A percentile compares a stretch with the other conserved stretches of the same genome.
These are phyloP conservation scores for Apolygus lucorum DNA, from an alignment of 1,140 invertebrate genomes.

Conservation along the genomic window DNA sequence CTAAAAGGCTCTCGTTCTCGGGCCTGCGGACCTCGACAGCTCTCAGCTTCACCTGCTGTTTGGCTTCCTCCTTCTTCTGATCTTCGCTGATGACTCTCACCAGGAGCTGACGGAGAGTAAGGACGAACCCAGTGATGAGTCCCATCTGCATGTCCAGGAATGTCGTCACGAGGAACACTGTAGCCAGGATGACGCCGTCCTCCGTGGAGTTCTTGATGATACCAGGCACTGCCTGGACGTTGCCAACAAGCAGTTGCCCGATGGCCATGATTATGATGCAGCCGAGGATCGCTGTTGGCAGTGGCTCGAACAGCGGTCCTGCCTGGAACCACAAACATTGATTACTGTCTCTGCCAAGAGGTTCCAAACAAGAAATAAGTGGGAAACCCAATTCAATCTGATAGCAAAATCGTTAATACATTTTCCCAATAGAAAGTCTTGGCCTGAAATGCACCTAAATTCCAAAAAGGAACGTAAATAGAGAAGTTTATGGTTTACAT, in stretches of 20 bases:
- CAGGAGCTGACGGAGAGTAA: slow-evolving; percentile 9
- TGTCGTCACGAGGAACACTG: slow-evolving; percentile 7
- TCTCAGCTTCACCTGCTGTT: no score
- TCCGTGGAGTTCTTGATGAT: slow-evolving; percentile 4
- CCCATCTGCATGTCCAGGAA: slow-evolving; percentile 18
- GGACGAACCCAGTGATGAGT: slow-evolving; percentile 13
- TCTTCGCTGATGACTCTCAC: slow-evolving; percentile 13
- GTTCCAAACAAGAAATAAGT: no score
- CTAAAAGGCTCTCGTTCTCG: no score
- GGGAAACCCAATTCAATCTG: no score
- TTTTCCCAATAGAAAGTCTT: no score
- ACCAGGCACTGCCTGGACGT: neutral
- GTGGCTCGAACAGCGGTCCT: slow-evolving; percentile 24
- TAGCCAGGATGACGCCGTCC: slow-evolving; percentile 16
- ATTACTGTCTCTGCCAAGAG: no score
- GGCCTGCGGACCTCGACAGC: no score
- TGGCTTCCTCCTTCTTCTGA: slow-evolving; percentile 8
- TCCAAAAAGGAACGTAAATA: no score
- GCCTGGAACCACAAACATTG: slow-evolving; percentile 15
- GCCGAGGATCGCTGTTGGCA: slow-evolving; percentile 21
- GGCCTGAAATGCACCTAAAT: no score
- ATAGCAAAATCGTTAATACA: no score
- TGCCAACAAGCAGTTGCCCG: slow-evolving; percentile 7
- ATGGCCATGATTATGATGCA: slow-evolving; percentile 22
- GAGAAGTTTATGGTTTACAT: no score